Evolutionary conservation across 2,888 invertebrate species (phyloP), one percentile per base, ranked within the genome.

Genomic region (Iphiclides podalirius): DNA sequence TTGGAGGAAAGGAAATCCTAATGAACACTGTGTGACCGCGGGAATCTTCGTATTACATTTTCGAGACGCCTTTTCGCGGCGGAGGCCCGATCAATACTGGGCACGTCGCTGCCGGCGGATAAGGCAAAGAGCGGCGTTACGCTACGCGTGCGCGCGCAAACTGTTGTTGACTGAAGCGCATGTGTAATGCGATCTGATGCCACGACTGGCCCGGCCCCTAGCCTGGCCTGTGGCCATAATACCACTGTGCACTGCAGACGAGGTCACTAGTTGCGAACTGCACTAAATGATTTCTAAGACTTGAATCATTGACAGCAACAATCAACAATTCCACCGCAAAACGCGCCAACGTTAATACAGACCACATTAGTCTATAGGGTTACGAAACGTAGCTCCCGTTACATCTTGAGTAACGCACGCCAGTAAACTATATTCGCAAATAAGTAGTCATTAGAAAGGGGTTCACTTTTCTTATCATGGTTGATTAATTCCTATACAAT

Each of bases 21-120:
- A 60, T 57, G 59, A 66, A 67, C 68, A 79, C 67, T 65, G 63
- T 55, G 64, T 64, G 67, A 33, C 58, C 72, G 68, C 73, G 71
- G 69, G 69, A 66, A 67, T 64, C 64, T 63, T 71, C 67, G 70
- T 70, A 66, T 72, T 67, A 67, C 79, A 80, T 81, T 72, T 73
- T 75, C 63, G 62, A 73, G 64, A 70, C 81, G 70, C 77, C 75
- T 68, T 77, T 70, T 66, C 79, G 70, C 73, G 77, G 72, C 78
- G 71, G 66, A 72, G 70, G 75, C 79, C 72, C 85, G 86, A 86
- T 86, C 86, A 86, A 86, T 86, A 86, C 86, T 86, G 67, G 60
- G 53, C 14, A 14, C 26, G 43, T 72, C 64, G 70, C 61, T 68
- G 70, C 74, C 75, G 75, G 76, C 70, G 75, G 73, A 75, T 79